These are phyloP conservation scores for Pogonomyrmex californicus DNA, from an alignment of 1,140 invertebrate genomes.

Conservation along the genomic window DNA sequence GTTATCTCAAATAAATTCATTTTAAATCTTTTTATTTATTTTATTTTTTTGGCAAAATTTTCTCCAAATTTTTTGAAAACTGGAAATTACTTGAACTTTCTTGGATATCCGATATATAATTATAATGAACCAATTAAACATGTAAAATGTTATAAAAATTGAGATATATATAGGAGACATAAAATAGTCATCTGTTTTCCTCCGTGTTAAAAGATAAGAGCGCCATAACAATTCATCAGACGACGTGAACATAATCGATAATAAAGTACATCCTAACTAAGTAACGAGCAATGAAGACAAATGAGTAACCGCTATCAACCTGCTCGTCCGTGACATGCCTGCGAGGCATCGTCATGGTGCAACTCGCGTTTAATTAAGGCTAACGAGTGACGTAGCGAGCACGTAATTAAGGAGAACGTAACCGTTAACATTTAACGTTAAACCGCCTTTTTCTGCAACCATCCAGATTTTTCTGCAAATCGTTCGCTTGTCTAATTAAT, in stretches of 20 bases:
- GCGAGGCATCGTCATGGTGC: conserved; percentile 68
- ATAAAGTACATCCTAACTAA: conserved; percentile 69
- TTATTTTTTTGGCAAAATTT: background rate
- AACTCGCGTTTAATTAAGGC: conserved; percentile 82
- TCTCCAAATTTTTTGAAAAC: background rate
- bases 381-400: conserved; percentile 80
- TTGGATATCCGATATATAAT: background rate
- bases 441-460: conserved; percentile 2
- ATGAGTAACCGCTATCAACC: conserved; percentile 76
- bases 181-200: background rate
- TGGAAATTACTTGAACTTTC: background rate
- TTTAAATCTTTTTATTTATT: background rate
- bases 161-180: background rate
- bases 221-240: conserved; percentile 3
- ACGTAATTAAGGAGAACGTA: conserved; percentile 78
- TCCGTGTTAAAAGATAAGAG: background rate
- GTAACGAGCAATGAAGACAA: conserved; percentile 70
- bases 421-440: conserved; percentile 61
- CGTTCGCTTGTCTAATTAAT: conserved; percentile 14
- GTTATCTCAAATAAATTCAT: background rate
- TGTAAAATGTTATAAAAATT: background rate
- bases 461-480: conserved; percentile 8
- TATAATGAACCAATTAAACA: background rate
- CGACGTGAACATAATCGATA: conserved; percentile 47
- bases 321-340: conserved; percentile 61